Evolutionary conservation across 35 echinoderm and acorn worm species (phyloP).

Genomic region (Chiridota heheva): DNA sequence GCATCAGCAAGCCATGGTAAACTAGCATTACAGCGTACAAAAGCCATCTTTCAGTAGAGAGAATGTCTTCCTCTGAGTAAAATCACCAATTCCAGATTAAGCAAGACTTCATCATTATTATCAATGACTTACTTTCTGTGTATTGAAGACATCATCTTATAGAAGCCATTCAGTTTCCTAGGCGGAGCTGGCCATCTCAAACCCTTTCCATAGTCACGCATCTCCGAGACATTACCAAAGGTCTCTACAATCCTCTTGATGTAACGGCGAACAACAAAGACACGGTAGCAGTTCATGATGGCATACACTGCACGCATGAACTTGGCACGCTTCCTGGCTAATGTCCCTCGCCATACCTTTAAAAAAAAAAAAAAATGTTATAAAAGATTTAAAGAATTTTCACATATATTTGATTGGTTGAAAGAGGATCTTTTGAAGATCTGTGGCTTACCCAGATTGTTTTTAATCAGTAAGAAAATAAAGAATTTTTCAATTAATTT

Average conservation of each 20-base stretch:
- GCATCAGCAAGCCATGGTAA: no score
- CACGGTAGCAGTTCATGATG: conserved; percentile 81
- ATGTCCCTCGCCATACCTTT: conserved; percentile 87
- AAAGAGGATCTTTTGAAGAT: no score
- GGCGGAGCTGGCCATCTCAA: conserved; percentile 83
- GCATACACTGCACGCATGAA: conserved; percentile 80
- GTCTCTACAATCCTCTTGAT: conserved; percentile 63
- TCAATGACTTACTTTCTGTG: conserved; percentile 85
- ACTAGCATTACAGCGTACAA: no score
- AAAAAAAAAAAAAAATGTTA: conserved; percentile 22
- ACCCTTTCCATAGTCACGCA: conserved; percentile 69
- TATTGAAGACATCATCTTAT: conserved; percentile 60
- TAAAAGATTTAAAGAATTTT: neutral
- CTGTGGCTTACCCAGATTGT: no score
- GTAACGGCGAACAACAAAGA: conserved; percentile 66
- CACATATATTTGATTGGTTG: neutral
- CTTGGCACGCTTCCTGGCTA: conserved; percentile 70
- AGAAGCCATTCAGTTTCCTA: conserved; percentile 38
- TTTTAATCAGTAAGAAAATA: no score
- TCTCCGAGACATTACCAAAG: conserved; percentile 69
- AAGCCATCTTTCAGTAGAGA: neutral
- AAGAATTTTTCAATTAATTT: no score
- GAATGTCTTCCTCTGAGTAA: no score
- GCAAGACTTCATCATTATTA: no score
- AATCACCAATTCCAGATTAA: no score